phyloP scores from a whole-genome alignment of 2,113 vertebrate genomes.

The Vulpes ferrilata region DNA sequence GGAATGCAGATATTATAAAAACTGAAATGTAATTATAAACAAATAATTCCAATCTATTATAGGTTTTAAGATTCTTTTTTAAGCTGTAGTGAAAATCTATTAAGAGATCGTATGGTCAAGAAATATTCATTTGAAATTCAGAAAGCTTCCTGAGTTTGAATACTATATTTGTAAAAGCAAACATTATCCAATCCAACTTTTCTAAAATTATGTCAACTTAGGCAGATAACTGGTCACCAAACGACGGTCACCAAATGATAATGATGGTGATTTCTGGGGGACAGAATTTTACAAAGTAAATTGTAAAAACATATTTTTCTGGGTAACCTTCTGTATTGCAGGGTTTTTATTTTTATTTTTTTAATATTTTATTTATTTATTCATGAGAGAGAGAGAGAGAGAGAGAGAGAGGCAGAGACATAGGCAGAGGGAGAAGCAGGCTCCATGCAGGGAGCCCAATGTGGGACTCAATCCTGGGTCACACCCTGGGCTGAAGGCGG shows the following conservation, averaged over 20 bases:
- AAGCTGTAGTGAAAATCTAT: slow-evolving; percentile 6
- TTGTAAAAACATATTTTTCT: not conserved
- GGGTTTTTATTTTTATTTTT: not conserved
- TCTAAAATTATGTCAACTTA: slow-evolving; percentile 18
- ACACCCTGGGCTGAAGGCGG: no score
- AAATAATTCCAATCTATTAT: not conserved
- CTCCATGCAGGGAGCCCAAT: no score
- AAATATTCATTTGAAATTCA: slow-evolving; percentile 50
- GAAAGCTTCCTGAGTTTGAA: slow-evolving; percentile 27
- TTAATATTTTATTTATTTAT: no score
- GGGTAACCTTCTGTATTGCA: slow-evolving; percentile 23
- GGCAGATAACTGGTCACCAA: slow-evolving; percentile 30
- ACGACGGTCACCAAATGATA: slow-evolving; percentile 23
- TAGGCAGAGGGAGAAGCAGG: no score
- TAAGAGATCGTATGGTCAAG: not conserved
- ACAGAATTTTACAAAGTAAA: not conserved
- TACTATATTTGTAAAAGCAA: slow-evolving; percentile 51
- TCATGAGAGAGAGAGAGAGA: no score
- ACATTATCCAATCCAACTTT: slow-evolving; percentile 27
- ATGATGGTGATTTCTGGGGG: slow-evolving; percentile 27
- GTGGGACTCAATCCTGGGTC: no score
- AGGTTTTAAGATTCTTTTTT: not conserved
- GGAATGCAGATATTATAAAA: not conserved
- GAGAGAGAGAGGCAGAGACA: no score
- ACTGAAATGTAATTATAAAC: not conserved